These are phyloP conservation scores for Caenorhabditis virilis DNA, from an alignment of 2,888 invertebrate species.

Conservation along the genomic window DNA sequence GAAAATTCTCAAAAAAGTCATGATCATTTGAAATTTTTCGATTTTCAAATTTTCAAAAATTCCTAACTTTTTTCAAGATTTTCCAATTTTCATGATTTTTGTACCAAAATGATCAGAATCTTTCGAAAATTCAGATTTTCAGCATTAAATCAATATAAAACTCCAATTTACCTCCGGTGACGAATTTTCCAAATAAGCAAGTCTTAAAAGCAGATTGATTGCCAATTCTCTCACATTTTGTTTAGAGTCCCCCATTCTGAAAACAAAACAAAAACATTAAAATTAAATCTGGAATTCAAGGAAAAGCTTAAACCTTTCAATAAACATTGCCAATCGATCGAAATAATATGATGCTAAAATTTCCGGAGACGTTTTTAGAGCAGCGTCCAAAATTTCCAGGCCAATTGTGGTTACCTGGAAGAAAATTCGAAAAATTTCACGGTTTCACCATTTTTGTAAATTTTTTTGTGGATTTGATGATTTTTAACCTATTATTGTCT, in stretches of 20 bases:
- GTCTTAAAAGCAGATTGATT: slow-evolving; percentile 12
- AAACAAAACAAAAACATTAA: background rate
- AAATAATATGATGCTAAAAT: slow-evolving; percentile 35
- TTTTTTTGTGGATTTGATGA: no score
- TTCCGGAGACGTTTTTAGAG: slow-evolving; percentile 18
- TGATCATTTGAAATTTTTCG: no score
- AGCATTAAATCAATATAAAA: no score
- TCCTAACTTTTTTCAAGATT: background rate
- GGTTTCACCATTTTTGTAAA: no score
- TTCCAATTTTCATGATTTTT: background rate
- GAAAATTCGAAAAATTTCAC: background rate
- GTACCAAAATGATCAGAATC: no score
- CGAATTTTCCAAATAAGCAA: slow-evolving; percentile 33
- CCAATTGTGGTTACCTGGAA: slow-evolving; percentile 27
- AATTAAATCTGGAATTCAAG: background rate
- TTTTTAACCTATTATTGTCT: no score
- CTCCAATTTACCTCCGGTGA: slow-evolving; percentile 32
- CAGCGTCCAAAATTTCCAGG: slow-evolving; percentile 25
- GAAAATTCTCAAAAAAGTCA: no score
- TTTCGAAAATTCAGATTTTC: no score
- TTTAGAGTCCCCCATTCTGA: slow-evolving; percentile 35
- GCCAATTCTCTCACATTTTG: slow-evolving; percentile 24
- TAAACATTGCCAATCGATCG: slow-evolving; percentile 18
- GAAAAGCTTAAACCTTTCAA: slow-evolving; percentile 15
- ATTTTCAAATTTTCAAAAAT: no score